Base-by-base conservation (phyloP, 2,888 invertebrate species). In the Myopa tessellatipennis region DNA sequence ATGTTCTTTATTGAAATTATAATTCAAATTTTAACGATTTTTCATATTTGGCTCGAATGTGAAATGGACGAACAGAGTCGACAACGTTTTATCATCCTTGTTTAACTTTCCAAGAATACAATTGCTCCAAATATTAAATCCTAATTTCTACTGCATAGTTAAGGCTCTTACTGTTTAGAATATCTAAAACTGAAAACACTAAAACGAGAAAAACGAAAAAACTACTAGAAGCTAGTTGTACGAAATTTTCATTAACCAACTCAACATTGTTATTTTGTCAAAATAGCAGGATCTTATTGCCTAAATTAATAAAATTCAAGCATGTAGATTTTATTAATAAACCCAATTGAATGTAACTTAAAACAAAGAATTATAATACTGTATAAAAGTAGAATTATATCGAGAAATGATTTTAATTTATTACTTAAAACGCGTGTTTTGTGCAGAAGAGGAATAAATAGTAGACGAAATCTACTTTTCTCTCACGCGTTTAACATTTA, bases 401-500 rank as follows among this genome's bases (percentile, higher is more conserved):
- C 7, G 7, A 26, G 1, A 72, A 40, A 38, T 16, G 50, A 71
- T 71, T 55, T 58, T 18, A 71, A 58, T 58, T 36, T 60, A 58
- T 36, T 60, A 10, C 18, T 50, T 34, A 52, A 67, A 55, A 74
- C 16, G 34, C 34, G 5, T 74, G 74, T 45, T 45, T 65, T 34
- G 36, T 18, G 1, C 26, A 26, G n/a, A n/a, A 52, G 4, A 52
- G 58, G 38, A 45, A 74, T 36, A 69, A n/a, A 8, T 10, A 61
- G 55, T 55, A 74, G 63, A 40, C 58, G 61, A 68, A 67, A 26
- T 61, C 34, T n/a, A 74, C 50, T 52, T 74, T 55, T 67, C 26
- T 71, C 40, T 67, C 67, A 74, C 74, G 36, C 67, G 67, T 74
- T 74, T 55, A 55, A 18, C 18, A 36, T 68, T 68, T 67, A 74